phyloP scores from a whole-genome alignment of 2,888 invertebrate species.

The Rhagium mordax region DNA sequence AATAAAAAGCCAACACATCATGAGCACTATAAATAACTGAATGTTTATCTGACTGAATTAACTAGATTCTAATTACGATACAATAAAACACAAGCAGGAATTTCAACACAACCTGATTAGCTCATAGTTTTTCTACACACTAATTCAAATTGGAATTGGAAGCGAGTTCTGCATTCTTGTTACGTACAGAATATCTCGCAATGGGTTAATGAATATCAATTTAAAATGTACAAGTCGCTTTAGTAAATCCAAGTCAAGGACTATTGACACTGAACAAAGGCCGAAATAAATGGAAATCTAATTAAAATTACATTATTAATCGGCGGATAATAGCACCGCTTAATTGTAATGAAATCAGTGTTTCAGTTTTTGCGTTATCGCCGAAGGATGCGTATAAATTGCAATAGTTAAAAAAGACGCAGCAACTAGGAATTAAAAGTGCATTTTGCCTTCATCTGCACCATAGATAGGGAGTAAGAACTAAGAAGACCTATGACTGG shows the following conservation, averaged over 20 bases:
- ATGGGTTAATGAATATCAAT: slow-evolving; percentile 2
- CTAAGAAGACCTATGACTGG: too few species aligned
- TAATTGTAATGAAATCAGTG: background rate
- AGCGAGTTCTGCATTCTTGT: slow-evolving; percentile 9
- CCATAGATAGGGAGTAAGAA: too few species aligned
- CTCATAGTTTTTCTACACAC: slow-evolving; percentile 3
- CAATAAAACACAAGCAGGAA: background rate
- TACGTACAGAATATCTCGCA: slow-evolving; percentile 9
- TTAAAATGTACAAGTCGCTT: slow-evolving; percentile 10
- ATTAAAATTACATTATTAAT: background rate
- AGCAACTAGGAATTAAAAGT: too few species aligned
- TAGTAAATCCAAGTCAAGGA: slow-evolving; percentile 12
- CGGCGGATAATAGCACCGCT: background rate
- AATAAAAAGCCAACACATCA: background rate
- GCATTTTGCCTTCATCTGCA: too few species aligned
- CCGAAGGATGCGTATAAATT: too few species aligned
- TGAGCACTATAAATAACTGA: background rate
- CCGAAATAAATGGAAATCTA: background rate
- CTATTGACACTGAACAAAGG: background rate
- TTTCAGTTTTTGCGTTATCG: too few species aligned
- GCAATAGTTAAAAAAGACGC: too few species aligned
- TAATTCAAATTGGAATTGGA: background rate
- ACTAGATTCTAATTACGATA: background rate
- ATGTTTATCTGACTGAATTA: background rate
- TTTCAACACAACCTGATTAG: background rate